Conservation (phyloP, 2,113 vertebrate species). For the Myotis brandtii region DNA sequence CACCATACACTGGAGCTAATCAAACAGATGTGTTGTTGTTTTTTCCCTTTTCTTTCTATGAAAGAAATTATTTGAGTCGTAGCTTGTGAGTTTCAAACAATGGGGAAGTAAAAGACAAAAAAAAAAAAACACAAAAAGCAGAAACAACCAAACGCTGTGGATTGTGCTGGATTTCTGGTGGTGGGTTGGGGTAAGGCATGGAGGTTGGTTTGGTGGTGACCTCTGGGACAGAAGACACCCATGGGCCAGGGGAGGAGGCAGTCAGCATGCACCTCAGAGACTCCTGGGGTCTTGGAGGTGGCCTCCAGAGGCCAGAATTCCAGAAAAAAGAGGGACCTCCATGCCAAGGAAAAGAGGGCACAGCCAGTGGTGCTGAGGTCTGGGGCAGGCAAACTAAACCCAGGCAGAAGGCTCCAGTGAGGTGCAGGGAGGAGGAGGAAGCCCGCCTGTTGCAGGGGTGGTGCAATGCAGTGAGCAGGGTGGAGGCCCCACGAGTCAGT, state of each 20-base stretch:
- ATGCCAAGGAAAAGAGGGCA: background rate
- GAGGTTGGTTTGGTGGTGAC: background rate
- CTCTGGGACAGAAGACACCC: background rate
- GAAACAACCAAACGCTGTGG: slow-evolving; percentile 29
- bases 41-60: slow-evolving; percentile 81
- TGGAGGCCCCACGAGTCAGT: background rate
- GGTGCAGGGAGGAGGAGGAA: background rate
- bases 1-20: slow-evolving; percentile 74
- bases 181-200: background rate
- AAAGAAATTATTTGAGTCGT: slow-evolving; percentile 79
- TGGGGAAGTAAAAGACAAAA: slow-evolving; percentile 41
- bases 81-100: slow-evolving; percentile 68
- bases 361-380: background rate
- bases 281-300: background rate
- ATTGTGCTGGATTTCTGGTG: slow-evolving; percentile 47
- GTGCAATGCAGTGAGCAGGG: background rate
- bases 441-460: background rate
- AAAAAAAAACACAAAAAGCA: background rate
- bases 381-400: background rate
- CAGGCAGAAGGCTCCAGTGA: background rate
- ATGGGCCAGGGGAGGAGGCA: background rate
- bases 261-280: background rate
- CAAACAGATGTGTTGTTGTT: slow-evolving; percentile 49
- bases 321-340: background rate
- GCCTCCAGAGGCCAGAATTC: background rate